These are phyloP conservation scores for Oncorhynchus masou DNA, from an alignment of 2,113 vertebrate genomes.

Conservation along the genomic window DNA sequence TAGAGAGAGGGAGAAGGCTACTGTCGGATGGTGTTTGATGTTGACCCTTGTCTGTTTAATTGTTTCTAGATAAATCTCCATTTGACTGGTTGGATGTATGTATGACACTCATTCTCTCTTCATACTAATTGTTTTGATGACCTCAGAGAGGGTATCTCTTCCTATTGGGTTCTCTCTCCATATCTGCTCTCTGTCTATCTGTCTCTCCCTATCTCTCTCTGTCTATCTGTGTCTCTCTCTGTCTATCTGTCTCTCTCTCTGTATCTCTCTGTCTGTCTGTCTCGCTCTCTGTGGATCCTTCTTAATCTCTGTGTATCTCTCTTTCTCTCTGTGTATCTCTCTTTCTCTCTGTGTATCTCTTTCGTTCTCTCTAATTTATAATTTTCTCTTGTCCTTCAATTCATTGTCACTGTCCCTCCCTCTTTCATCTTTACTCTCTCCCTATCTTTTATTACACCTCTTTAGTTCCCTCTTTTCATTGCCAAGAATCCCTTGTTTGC, in stretches of 20 bases:
- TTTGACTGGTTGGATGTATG: conserved; percentile 17
- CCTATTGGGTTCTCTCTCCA: background rate
- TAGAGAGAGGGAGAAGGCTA: no score
- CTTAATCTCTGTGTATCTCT: no score
- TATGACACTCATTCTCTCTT: conserved; percentile 31
- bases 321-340: no score
- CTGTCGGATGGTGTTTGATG: no score
- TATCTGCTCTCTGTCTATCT: background rate
- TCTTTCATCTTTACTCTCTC: background rate
- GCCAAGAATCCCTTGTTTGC: conserved; percentile 10
- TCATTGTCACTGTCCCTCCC: conserved; percentile 5
- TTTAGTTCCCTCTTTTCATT: no score
- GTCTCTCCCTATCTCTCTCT: background rate
- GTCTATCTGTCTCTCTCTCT: conserved; percentile 6
- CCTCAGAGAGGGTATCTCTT: conserved; percentile 10
- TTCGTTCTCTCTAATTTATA: background rate
- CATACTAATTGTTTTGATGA: background rate
- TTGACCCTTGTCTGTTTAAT: no score
- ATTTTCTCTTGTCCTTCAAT: background rate
- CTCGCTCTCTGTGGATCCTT: background rate
- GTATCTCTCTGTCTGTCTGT: background rate
- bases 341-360: no score
- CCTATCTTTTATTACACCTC: conserved; percentile 19
- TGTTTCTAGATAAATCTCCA: no score
- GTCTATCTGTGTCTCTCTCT: conserved; percentile 7